These are phyloP conservation scores for Charanyca ferruginea DNA, from an alignment of 2,888 invertebrate species.

Conservation along the genomic window DNA sequence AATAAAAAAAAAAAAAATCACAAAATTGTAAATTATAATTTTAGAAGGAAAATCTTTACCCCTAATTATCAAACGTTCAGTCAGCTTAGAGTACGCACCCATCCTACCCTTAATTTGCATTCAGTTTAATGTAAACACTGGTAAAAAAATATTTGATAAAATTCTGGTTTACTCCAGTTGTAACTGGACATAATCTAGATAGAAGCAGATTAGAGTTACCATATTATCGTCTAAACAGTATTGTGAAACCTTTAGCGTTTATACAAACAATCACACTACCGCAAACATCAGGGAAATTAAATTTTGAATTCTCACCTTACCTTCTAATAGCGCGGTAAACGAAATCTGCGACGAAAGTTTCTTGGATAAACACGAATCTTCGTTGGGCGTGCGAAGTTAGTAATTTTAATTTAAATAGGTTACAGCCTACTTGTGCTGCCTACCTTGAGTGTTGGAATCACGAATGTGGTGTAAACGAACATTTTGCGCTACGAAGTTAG, in stretches of 20 bases:
- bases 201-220: no score
- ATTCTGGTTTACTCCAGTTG: background rate
- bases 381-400: slow-evolving; percentile 54
- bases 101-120: slow-evolving; percentile 12
- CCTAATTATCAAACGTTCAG: slow-evolving; percentile 44
- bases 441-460: slow-evolving; percentile 54
- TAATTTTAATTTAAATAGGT: slow-evolving; percentile 68
- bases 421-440: slow-evolving; percentile 51
- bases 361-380: slow-evolving; percentile 60
- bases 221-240: slow-evolving; percentile 59
- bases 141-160: background rate
- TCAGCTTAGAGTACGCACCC: slow-evolving; percentile 6
- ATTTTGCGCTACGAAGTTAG: slow-evolving; percentile 45
- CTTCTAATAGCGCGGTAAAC: slow-evolving; percentile 65
- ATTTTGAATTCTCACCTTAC: slow-evolving; percentile 69
- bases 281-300: slow-evolving; percentile 71
- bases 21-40: slow-evolving; percentile 34
- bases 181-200: background rate
- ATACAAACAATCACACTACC: slow-evolving; percentile 76
- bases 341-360: slow-evolving; percentile 62
- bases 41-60: slow-evolving; percentile 39
- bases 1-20: slow-evolving; percentile 17
- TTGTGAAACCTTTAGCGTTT: slow-evolving; percentile 69
- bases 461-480: slow-evolving; percentile 57
- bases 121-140: background rate